Conservation (phyloP, 1,140 invertebrate species). For the Trigoniulus corallinus region DNA sequence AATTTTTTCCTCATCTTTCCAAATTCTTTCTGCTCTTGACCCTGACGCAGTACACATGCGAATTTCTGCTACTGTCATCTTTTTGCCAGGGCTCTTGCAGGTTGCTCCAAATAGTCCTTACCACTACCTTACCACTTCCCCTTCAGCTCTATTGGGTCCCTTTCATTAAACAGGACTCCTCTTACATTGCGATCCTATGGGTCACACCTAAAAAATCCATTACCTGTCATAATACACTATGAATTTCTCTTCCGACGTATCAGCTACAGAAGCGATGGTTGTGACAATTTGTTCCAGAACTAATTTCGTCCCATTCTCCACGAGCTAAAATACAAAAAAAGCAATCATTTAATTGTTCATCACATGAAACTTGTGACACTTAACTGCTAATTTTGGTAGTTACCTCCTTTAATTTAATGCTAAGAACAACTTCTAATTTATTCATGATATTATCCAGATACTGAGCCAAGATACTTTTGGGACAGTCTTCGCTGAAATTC, state of each 20-base stretch:
- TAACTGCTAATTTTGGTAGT: constrained; percentile 7
- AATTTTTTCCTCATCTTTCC: too few relatives aligned
- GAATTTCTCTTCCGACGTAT: constrained; percentile 94
- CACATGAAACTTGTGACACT: neutral
- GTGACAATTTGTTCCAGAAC: constrained; percentile 97
- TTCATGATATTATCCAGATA: constrained; percentile 82
- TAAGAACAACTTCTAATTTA: constrained; percentile 80
- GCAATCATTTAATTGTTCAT: neutral
- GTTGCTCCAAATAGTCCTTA: too few relatives aligned
- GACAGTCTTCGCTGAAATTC: constrained; percentile 98
- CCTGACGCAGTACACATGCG: too few relatives aligned
- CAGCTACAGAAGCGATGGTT: constrained; percentile 96
- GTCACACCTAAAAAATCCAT: too few relatives aligned
- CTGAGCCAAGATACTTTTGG: constrained; percentile 75
- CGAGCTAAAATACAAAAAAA: constrained; percentile 37
- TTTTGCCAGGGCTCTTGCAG: too few relatives aligned
- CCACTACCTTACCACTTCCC: too few relatives aligned
- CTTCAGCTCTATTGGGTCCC: too few relatives aligned
- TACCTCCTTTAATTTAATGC: constrained; percentile 80
- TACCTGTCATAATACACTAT: constrained; percentile 45
- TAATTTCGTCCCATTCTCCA: constrained; percentile 84
- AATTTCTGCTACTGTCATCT: too few relatives aligned
- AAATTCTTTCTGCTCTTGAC: too few relatives aligned
- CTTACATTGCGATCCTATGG: too few relatives aligned
- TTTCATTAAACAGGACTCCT: too few relatives aligned